These are phyloP conservation scores for Notodonta ziczac DNA, from an alignment of 2,888 invertebrate genomes.

Conservation along the genomic window DNA sequence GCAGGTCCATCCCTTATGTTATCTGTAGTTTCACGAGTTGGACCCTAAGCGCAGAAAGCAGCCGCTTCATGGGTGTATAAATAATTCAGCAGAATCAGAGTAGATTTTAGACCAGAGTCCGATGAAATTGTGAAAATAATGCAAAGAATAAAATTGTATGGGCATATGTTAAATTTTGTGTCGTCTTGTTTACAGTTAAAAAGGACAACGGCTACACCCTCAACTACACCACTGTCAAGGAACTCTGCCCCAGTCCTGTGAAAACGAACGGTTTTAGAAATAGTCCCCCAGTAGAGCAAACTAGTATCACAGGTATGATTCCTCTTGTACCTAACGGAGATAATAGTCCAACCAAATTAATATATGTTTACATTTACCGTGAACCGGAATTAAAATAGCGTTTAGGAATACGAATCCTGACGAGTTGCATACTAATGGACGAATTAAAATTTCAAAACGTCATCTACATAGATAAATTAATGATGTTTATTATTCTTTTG, in stretches of 20 bases:
- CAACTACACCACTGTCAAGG: conserved; percentile 79
- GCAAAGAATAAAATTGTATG: no score
- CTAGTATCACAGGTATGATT: conserved; percentile 72
- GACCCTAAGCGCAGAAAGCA: no score
- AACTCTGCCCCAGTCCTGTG: conserved; percentile 79
- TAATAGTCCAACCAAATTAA: no score
- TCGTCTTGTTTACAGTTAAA: conserved; percentile 68
- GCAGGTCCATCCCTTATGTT: no score
- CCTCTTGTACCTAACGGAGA: no score
- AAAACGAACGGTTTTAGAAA: conserved; percentile 78
- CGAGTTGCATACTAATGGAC: background rate
- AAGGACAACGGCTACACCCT: conserved; percentile 82
- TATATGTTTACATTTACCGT: background rate
- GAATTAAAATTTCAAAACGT: background rate
- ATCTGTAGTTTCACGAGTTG: no score
- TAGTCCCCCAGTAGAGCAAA: conserved; percentile 80
- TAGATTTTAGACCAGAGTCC: no score
- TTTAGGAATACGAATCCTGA: background rate
- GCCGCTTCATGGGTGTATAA: no score
- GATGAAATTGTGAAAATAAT: no score
- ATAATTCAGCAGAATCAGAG: no score
- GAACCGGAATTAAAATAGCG: background rate
- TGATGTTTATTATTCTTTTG: conserved; percentile 31
- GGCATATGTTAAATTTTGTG: background rate
- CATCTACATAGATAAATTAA: background rate